Base-by-base conservation (phyloP, 2,888 invertebrate genomes). In the Drosophila leonis region DNA sequence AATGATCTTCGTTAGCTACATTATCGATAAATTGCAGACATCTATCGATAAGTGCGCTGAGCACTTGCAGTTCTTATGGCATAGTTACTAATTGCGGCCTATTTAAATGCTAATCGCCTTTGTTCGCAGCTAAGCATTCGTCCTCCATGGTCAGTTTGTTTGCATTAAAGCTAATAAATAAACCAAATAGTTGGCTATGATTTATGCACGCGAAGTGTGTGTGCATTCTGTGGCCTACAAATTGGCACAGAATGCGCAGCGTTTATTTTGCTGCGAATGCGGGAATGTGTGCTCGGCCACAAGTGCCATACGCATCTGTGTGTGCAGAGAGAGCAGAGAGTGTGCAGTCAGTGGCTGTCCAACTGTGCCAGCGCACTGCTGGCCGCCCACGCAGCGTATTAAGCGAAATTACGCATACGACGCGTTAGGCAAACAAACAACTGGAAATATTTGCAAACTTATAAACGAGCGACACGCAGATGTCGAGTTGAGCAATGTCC, bases 381-480 rank as follows among this genome's bases (percentile, higher is more conserved):
- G 64, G 20, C 68, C 60, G 42, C 69, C 72, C 66, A 76, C 77
- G 67, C 65, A 24, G 60, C 29, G 39, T 24, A 68, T 83, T 59
- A 15, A 52, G 27, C n/a, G 29, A 62, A 51, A 81, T 72, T 72
- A 88, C 75, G 84, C 78, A 83, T 88, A 88, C 83, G 89, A 84
- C 52, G 48, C 78, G 79, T 68, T 69, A 31, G 55, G 35, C 77
- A 75, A 79, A 72, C 54, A 70, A 74, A 49, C 41, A 39, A 42
- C 59, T 6, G 4, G 15, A 44, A 42, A 80, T 76, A 76, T 80
- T 63, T 75, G 44, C 49, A 54, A 69, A 75, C 60, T 65, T 63
- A 20, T 18, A 60, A 33, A 8, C 59, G 68, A 62, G 72, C 68
- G 63, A 52, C 78, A 48, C 64, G 42, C 62, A 54, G 60, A 54